phyloP scores from a whole-genome alignment of 2,113 vertebrate genomes.

The Bambusicola thoracicus region DNA sequence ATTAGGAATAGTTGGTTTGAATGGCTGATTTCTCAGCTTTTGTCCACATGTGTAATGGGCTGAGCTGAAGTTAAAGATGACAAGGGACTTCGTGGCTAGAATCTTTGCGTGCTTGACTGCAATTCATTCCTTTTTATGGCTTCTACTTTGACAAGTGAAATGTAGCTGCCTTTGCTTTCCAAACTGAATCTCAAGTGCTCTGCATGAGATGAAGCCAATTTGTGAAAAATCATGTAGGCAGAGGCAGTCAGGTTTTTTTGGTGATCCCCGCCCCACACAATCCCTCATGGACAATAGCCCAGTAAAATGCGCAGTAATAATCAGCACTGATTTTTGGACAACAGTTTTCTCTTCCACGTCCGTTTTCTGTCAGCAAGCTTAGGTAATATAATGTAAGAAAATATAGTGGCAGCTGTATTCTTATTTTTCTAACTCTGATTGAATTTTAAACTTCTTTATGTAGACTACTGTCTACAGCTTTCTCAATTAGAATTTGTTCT shows the following conservation, averaged over 20 bases:
- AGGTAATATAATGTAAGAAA: background rate
- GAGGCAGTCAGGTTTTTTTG: background rate
- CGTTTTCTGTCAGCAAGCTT: background rate
- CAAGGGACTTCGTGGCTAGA: background rate
- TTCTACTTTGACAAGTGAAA: slow-evolving; percentile 50
- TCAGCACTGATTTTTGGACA: background rate
- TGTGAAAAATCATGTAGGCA: background rate
- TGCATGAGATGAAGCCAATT: slow-evolving; percentile 43
- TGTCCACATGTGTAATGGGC: background rate
- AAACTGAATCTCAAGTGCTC: slow-evolving; percentile 19
- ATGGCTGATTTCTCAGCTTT: background rate
- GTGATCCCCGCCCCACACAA: background rate
- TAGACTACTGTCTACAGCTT: background rate
- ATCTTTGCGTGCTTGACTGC: slow-evolving; percentile 12
- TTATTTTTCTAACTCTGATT: background rate
- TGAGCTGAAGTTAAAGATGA: background rate
- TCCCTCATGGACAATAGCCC: background rate
- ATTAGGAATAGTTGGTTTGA: background rate
- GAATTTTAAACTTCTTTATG: background rate
- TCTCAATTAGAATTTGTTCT: background rate
- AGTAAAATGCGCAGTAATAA: background rate
- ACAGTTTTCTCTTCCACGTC: background rate
- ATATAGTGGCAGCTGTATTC: background rate
- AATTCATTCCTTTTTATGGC: slow-evolving; percentile 39
- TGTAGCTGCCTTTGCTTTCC: slow-evolving; percentile 41